These are phyloP conservation scores for Catocala nupta DNA, from an alignment of 2,888 invertebrate genomes.

Conservation along the genomic window DNA sequence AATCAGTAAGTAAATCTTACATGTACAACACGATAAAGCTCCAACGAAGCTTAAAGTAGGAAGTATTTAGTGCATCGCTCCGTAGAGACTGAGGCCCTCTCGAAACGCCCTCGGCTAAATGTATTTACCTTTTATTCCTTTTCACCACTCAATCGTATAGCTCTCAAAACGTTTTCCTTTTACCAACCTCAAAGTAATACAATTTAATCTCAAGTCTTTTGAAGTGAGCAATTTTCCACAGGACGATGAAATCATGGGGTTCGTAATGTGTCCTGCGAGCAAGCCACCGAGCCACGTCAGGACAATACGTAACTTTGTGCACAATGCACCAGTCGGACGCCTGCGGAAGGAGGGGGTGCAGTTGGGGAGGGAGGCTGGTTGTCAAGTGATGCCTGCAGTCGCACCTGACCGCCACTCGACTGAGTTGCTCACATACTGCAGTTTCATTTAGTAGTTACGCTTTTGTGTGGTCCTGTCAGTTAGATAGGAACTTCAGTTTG, in stretches of 20 bases:
- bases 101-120: background rate
- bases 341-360: background rate
- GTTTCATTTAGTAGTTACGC: too few relatives aligned
- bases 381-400: slow-evolving; percentile 10
- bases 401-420: slow-evolving; percentile 5
- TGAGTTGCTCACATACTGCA: too few relatives aligned
- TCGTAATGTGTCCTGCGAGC: slow-evolving; percentile 8
- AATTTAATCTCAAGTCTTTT: background rate
- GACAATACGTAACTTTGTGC: slow-evolving; percentile 16
- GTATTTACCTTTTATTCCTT: slow-evolving; percentile 3
- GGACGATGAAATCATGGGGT: background rate
- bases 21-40: too few relatives aligned
- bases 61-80: slow-evolving; percentile 2
- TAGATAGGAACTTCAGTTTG: too few relatives aligned
- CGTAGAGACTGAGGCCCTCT: background rate
- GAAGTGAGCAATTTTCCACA: background rate
- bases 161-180: background rate
- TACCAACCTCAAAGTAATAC: background rate
- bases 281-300: slow-evolving; percentile 1
- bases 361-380: background rate
- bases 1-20: too few relatives aligned
- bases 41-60: background rate
- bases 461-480: too few relatives aligned
- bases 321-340: slow-evolving; percentile 25
- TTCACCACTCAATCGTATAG: background rate